phyloP scores from a whole-genome alignment of 2,888 invertebrate genomes.

The Euzophera pinguis region DNA sequence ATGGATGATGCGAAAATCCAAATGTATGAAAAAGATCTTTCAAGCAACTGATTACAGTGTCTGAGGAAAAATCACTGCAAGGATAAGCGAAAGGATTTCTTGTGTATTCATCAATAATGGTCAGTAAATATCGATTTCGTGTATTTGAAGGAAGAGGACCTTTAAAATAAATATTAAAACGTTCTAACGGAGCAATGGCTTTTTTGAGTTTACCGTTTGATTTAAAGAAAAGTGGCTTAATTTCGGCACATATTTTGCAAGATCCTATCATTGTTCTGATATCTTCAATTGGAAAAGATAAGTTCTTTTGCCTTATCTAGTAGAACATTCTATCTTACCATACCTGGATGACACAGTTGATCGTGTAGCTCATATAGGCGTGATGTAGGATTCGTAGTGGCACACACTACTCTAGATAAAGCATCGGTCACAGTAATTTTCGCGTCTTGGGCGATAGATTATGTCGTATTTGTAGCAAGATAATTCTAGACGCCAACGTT shows the following conservation, averaged over 20 bases:
- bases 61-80: too few species aligned
- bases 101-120: neutral
- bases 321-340: neutral
- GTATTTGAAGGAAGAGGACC: slow-evolving; percentile 19
- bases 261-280: slow-evolving; percentile 13
- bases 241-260: slow-evolving; percentile 16
- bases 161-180: slow-evolving; percentile 23
- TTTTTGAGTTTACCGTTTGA: slow-evolving; percentile 15
- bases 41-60: too few species aligned
- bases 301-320: neutral
- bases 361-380: neutral
- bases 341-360: neutral
- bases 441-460: neutral
- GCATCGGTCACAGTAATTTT: neutral
- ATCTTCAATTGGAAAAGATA: slow-evolving; percentile 18
- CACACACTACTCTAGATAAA: too few species aligned
- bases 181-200: slow-evolving; percentile 20
- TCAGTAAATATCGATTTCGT: neutral
- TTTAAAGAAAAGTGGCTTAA: slow-evolving; percentile 17
- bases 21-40: too few species aligned
- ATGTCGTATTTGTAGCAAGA: too few species aligned
- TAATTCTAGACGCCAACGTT: slow-evolving; percentile 22
- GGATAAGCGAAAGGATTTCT: too few species aligned
- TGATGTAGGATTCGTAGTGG: too few species aligned
- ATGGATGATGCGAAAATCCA: too few species aligned